These are phyloP conservation scores for Rhingia campestris DNA, from an alignment of 2,888 invertebrate genomes.

Conservation along the genomic window DNA sequence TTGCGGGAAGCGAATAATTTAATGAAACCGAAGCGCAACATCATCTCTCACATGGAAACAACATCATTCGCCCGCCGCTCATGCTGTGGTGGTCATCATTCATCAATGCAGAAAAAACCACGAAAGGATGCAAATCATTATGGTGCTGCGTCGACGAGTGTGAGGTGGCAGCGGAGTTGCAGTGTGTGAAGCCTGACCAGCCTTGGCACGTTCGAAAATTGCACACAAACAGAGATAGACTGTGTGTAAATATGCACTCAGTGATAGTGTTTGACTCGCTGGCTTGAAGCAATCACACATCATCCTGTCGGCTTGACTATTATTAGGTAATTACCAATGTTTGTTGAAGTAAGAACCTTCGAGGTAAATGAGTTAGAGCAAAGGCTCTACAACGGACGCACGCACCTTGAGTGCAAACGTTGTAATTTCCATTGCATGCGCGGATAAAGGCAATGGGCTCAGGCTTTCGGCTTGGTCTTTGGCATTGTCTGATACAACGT, in stretches of 20 bases:
- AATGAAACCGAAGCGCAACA: conserved; percentile 66
- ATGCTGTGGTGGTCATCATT: conserved; percentile 67
- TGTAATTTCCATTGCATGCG: conserved; percentile 53
- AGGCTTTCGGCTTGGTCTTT: not conserved
- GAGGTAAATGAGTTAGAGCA: conserved; percentile 51
- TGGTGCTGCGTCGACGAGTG: conserved; percentile 6
- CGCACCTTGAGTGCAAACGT: conserved; percentile 13
- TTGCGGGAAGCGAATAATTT: conserved; percentile 63
- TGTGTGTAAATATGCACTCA: not conserved
- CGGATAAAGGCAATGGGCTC: not conserved
- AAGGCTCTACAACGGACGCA: conserved; percentile 27
- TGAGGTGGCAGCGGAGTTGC: not conserved
- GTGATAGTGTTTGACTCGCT: conserved; percentile 55
- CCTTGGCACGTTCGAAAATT: not conserved
- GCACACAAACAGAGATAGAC: not conserved
- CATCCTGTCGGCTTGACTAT: conserved; percentile 74
- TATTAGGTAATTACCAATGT: conserved; percentile 74
- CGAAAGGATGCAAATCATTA: conserved; percentile 74
- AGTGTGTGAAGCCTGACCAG: not conserved
- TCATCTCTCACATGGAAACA: conserved; percentile 52
- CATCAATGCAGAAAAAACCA: conserved; percentile 68
- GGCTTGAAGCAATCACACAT: conserved; percentile 72
- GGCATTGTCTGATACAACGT: conserved; percentile 17
- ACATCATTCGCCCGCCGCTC: conserved; percentile 39
- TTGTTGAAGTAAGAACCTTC: conserved; percentile 67